Evolutionary conservation across 1,140 invertebrate genomes (phyloP).

Genomic region (Sminthurinus signatus): DNA sequence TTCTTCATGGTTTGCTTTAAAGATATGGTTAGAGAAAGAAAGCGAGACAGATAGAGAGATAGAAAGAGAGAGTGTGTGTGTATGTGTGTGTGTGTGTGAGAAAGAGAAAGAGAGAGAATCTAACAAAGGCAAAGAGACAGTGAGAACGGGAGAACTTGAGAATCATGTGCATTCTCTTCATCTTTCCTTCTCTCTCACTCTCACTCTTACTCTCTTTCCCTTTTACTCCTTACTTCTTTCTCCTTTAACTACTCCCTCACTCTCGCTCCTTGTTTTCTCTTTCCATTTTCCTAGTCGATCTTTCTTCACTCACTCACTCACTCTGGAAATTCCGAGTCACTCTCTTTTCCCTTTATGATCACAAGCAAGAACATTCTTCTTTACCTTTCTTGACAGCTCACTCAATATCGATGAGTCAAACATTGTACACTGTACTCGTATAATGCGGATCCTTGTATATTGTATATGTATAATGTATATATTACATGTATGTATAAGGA

Average conservation of each 20-base stretch:
- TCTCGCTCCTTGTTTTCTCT: background rate
- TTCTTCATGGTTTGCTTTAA: constrained; percentile 6
- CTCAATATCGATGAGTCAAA: too few relatives aligned
- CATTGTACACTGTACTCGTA: too few relatives aligned
- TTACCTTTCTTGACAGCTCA: background rate
- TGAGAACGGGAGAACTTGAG: background rate
- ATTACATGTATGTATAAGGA: too few relatives aligned
- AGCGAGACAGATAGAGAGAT: background rate
- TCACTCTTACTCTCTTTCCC: background rate
- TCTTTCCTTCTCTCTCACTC: background rate
- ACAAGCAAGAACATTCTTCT: background rate
- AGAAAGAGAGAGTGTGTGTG: background rate
- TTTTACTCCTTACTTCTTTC: background rate
- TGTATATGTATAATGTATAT: too few relatives aligned
- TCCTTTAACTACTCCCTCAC: background rate
- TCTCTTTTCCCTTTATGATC: background rate
- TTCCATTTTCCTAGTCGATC: background rate
- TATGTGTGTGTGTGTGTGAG: background rate
- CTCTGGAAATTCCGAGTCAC: background rate
- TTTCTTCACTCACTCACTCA: background rate
- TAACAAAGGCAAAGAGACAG: too few relatives aligned
- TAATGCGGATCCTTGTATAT: too few relatives aligned
- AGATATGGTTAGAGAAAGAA: background rate
- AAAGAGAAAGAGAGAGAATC: too few relatives aligned
- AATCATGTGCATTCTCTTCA: background rate